A percentile compares a stretch with the other conserved stretches of the same genome.
Conservation (phyloP, 2,888 invertebrate genomes). For the Drosophila vallismaia region DNA sequence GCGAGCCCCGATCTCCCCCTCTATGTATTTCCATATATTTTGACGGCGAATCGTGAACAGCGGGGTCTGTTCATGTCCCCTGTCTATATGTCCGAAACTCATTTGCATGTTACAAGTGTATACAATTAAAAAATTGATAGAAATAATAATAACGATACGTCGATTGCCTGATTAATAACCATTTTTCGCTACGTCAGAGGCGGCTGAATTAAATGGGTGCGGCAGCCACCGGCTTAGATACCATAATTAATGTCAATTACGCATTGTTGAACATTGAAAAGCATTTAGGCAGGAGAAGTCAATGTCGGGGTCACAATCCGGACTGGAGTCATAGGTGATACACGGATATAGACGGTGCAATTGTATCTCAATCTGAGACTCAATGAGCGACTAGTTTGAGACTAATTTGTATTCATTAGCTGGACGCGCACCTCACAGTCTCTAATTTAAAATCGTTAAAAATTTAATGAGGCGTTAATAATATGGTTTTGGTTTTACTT, state of each 20-base stretch:
- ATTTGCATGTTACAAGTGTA: conserved; percentile 78
- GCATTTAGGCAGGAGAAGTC: conserved; percentile 52
- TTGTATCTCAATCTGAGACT: conserved; percentile 43
- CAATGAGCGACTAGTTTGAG: conserved; percentile 40
- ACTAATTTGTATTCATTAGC: conserved; percentile 81
- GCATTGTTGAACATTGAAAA: conserved; percentile 64
- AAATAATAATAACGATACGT: conserved; percentile 29
- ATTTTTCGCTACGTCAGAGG: conserved; percentile 22
- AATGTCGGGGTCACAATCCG: not conserved
- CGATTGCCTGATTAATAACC: conserved; percentile 46
- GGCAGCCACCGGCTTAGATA: conserved; percentile 6
- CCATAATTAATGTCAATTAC: conserved; percentile 76
- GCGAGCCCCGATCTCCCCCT: conserved; percentile 52
- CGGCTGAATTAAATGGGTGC: not conserved
- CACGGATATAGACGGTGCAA: not conserved
- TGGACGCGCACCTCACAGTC: conserved; percentile 59
- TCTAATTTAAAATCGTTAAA: conserved; percentile 81
- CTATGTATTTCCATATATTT: not conserved
- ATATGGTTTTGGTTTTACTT: conserved; percentile 78
- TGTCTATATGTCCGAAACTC: conserved; percentile 34
- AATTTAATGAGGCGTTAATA: conserved; percentile 81
- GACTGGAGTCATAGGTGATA: conserved; percentile 6
- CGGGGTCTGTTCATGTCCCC: conserved; percentile 34
- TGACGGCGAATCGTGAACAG: conserved; percentile 16
- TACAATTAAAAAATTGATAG: conserved; percentile 67